Conservation (phyloP, 2,113 vertebrate species). For the Lucifuga dentata region DNA sequence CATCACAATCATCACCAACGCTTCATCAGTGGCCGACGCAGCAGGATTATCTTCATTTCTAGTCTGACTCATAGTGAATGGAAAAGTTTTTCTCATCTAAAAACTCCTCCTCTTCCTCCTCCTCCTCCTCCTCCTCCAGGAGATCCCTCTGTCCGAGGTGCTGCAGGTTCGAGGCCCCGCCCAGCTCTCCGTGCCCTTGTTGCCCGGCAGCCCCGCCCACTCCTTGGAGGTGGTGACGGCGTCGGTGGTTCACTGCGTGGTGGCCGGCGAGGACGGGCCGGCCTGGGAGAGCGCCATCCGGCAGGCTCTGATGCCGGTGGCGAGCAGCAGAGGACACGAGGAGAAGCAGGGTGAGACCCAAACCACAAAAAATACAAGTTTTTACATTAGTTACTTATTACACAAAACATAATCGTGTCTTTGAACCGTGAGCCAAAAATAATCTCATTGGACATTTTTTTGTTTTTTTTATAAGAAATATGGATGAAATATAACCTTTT, state of each 20-base stretch:
- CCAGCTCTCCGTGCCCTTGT: slow-evolving; percentile 51
- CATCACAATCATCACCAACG: no score
- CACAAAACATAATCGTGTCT: no score
- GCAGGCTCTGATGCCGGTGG: slow-evolving; percentile 81
- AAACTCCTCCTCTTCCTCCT: neutral
- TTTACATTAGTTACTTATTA: no score
- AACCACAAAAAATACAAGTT: no score
- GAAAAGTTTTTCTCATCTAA: no score
- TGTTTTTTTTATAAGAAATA: no score
- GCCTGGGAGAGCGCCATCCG: slow-evolving; percentile 76
- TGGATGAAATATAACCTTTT: no score
- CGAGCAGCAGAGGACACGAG: slow-evolving; percentile 36
- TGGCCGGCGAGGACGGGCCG: slow-evolving; percentile 40
- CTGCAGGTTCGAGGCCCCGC: slow-evolving; percentile 73
- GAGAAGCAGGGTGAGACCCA: slow-evolving; percentile 38
- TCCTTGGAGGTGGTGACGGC: slow-evolving; percentile 79
- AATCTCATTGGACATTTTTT: no score
- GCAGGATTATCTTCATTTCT: no score
- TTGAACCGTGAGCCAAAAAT: no score
- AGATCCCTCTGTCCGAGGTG: slow-evolving; percentile 80
- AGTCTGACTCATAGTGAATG: no score
- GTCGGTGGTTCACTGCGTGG: slow-evolving; percentile 75
- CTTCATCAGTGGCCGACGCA: no score
- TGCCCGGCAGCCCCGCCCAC: slow-evolving; percentile 32
- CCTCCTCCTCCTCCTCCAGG: slow-evolving; percentile 51